A percentile compares a stretch with the other conserved stretches of the same genome.
Evolutionary conservation across 92 coral and sea anemone genomes (phyloP).

Genomic region (Porites cylindrica): DNA sequence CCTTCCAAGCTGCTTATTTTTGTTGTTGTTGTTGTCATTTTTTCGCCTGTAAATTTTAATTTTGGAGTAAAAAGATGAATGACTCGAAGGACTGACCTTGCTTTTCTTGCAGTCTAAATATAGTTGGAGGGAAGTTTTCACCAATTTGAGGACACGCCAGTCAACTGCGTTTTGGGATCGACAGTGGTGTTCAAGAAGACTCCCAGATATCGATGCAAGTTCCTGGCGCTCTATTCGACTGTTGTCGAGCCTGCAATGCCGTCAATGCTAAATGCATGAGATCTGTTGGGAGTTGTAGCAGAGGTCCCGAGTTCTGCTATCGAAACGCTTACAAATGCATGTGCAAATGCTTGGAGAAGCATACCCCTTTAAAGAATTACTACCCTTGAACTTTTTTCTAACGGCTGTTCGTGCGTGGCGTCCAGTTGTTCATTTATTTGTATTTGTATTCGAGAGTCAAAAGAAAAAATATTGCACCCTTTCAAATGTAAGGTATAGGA

Average conservation of each 20-base stretch:
- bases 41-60: not conserved
- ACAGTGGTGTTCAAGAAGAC: not conserved
- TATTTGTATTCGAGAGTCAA: too few relatives aligned
- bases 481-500: too few relatives aligned
- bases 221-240: slow-evolving; percentile 8
- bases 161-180: not conserved
- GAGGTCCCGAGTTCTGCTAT: too few relatives aligned
- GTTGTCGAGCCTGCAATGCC: not conserved
- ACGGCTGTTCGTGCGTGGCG: too few relatives aligned
- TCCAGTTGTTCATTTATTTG: too few relatives aligned
- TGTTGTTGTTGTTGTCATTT: too few relatives aligned
- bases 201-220: not conserved
- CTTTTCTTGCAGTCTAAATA: not conserved
- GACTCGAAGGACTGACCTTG: not conserved
- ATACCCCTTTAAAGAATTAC: too few relatives aligned
- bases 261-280: slow-evolving; percentile 1
- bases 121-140: slow-evolving; percentile 7
- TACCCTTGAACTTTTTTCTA: too few relatives aligned
- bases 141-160: slow-evolving; percentile 8
- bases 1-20: too few relatives aligned
- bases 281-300: not conserved
- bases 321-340: too few relatives aligned
- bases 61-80: not conserved
- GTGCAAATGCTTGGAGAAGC: too few relatives aligned
- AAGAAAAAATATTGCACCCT: too few relatives aligned